phyloP scores from a whole-genome alignment of 2,888 invertebrate genomes.

The Teleogryllus oceanicus region DNA sequence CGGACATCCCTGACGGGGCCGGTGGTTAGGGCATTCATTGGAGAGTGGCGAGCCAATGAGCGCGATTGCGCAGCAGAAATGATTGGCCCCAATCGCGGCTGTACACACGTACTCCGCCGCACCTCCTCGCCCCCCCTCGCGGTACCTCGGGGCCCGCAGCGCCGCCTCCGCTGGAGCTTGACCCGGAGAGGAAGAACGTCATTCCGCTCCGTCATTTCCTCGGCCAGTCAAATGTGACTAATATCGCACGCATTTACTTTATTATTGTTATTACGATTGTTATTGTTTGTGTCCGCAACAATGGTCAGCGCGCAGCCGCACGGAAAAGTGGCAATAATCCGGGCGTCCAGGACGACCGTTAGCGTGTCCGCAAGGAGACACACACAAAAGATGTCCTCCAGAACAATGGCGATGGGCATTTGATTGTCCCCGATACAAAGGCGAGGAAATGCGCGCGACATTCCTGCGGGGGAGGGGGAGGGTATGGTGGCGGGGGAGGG shows the following conservation, averaged over 20 bases:
- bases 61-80: slow-evolving; percentile 7
- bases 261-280: neutral
- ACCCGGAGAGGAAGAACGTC: neutral
- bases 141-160: neutral
- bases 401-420: neutral
- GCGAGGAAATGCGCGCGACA: no score
- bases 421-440: no score
- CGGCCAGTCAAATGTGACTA: slow-evolving; percentile 18
- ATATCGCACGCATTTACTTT: neutral
- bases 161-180: neutral
- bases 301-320: slow-evolving; percentile 1
- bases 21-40: neutral
- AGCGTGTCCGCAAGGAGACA: neutral
- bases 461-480: no score
- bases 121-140: neutral
- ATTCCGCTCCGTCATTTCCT: slow-evolving; percentile 8
- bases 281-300: slow-evolving; percentile 18
- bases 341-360: neutral
- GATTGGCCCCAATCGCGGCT: neutral
- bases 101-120: neutral
- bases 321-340: slow-evolving; percentile 18
- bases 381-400: neutral
- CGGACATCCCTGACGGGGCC: neutral
- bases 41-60: slow-evolving; percentile 1
- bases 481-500: no score